Evolutionary conservation across 1,140 invertebrate species (phyloP).

Genomic region (Zaprionus tsacasi): DNA sequence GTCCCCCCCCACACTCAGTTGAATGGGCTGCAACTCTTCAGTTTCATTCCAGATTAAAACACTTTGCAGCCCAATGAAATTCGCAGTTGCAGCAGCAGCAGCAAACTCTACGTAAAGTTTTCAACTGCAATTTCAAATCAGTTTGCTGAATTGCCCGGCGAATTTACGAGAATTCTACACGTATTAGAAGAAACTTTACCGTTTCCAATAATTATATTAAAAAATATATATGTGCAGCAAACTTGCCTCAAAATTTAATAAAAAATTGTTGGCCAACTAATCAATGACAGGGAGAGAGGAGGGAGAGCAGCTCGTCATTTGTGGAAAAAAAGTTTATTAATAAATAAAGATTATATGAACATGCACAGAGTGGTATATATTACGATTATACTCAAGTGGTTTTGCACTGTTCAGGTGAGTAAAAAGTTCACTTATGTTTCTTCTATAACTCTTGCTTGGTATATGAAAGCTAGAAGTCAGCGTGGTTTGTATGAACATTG

Average conservation of each 20-base stretch:
- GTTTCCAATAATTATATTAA: conserved; percentile 1
- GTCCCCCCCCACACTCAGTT: conserved; percentile 1
- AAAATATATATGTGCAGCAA: background rate
- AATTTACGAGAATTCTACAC: conserved; percentile 51
- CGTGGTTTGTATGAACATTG: too few relatives aligned
- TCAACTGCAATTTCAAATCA: conserved; percentile 35
- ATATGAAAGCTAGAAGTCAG: too few relatives aligned
- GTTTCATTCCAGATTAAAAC: conserved; percentile 65
- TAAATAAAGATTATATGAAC: background rate
- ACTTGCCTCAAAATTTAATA: background rate
- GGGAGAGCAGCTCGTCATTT: background rate
- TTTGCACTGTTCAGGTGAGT: background rate
- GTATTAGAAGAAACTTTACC: conserved; percentile 3
- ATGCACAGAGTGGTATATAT: background rate
- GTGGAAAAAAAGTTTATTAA: background rate
- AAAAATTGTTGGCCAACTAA: background rate
- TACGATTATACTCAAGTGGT: background rate
- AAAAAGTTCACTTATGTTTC: background rate
- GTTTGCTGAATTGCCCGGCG: conserved; percentile 42
- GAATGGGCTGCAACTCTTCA: conserved; percentile 29
- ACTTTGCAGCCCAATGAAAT: conserved; percentile 42
- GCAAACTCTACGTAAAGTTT: conserved; percentile 46
- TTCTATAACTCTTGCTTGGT: too few relatives aligned
- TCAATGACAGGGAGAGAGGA: background rate
- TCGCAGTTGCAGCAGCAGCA: conserved; percentile 5